A percentile compares a stretch with the other conserved stretches of the same genome.
These are phyloP conservation scores for Caenorhabditis sp. DNA, from an alignment of 2,888 invertebrate genomes.

Conservation along the genomic window DNA sequence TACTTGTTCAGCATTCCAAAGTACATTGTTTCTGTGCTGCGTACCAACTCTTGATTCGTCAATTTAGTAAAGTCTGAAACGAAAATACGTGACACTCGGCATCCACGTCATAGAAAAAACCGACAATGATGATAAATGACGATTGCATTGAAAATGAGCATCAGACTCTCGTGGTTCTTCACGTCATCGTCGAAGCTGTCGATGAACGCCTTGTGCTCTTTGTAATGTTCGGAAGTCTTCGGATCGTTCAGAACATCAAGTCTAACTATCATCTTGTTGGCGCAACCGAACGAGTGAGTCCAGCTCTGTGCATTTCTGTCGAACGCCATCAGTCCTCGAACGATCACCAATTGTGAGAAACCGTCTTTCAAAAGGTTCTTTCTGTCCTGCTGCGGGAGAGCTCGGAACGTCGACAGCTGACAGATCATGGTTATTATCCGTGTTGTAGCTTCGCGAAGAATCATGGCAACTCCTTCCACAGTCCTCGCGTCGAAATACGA, in stretches of 20 bases:
- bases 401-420: conserved; percentile 86
- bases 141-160: conserved; percentile 92
- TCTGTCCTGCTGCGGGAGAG: conserved; percentile 95
- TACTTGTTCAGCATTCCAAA: conserved; percentile 47
- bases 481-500: conserved; percentile 33
- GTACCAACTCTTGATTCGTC: conserved; percentile 20
- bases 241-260: conserved; percentile 90
- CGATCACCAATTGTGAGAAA: conserved; percentile 95
- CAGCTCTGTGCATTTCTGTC: conserved; percentile 91
- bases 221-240: conserved; percentile 86
- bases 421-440: conserved; percentile 84
- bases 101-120: neutral
- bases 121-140: conserved; percentile 87
- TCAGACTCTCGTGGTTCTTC: conserved; percentile 90
- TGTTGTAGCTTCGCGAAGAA: conserved; percentile 92
- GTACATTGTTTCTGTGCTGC: conserved; percentile 38
- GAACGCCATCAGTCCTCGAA: conserved; percentile 92
- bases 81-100: neutral
- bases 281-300: conserved; percentile 82
- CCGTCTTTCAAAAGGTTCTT: conserved; percentile 91
- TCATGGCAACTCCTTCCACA: conserved; percentile 68
- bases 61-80: conserved; percentile 33
- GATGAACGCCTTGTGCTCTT: conserved; percentile 86
- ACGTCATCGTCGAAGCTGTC: conserved; percentile 81
- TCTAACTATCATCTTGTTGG: conserved; percentile 82